phyloP scores from a whole-genome alignment of 2,888 invertebrate species.

The Pyrrhia umbra region DNA sequence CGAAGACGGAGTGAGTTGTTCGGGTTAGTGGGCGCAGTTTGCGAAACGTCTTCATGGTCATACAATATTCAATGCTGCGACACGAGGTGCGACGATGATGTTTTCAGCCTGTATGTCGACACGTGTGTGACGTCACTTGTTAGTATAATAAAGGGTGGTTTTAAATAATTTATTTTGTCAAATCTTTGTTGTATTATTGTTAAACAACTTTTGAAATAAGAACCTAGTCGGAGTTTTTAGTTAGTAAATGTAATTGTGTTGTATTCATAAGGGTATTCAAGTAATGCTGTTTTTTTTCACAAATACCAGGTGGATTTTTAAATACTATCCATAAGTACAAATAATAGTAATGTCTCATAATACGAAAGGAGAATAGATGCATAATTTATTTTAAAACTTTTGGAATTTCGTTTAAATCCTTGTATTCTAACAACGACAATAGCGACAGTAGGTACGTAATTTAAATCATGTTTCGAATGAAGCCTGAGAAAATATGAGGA shows the following conservation, averaged over 20 bases:
- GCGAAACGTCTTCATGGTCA: constrained; percentile 36
- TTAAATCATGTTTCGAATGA: constrained; percentile 37
- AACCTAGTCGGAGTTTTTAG: too few species aligned
- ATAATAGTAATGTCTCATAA: too few species aligned
- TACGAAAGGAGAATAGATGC: too few species aligned
- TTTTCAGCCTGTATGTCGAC: constrained; percentile 14
- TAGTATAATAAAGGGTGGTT: too few species aligned
- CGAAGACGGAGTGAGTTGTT: constrained; percentile 43
- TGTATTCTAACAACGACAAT: neutral
- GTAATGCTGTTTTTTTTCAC: too few species aligned
- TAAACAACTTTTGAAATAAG: too few species aligned
- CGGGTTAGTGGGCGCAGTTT: constrained; percentile 35
- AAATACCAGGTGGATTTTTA: too few species aligned
- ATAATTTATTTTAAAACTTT: neutral
- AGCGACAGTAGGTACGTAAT: constrained; percentile 17
- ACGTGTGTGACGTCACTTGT: neutral
- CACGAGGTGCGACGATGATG: constrained; percentile 44
- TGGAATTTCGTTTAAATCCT: neutral
- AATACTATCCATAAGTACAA: too few species aligned
- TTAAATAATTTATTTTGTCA: too few species aligned
- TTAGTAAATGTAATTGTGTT: too few species aligned
- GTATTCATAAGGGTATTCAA: too few species aligned
- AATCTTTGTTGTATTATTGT: too few species aligned
- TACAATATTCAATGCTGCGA: constrained; percentile 58
- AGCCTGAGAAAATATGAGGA: constrained; percentile 17